Evolutionary conservation across 1,140 invertebrate genomes (phyloP), one percentile per base, ranked within the genome.

Genomic region (Caenorhabditis tropicalis): DNA sequence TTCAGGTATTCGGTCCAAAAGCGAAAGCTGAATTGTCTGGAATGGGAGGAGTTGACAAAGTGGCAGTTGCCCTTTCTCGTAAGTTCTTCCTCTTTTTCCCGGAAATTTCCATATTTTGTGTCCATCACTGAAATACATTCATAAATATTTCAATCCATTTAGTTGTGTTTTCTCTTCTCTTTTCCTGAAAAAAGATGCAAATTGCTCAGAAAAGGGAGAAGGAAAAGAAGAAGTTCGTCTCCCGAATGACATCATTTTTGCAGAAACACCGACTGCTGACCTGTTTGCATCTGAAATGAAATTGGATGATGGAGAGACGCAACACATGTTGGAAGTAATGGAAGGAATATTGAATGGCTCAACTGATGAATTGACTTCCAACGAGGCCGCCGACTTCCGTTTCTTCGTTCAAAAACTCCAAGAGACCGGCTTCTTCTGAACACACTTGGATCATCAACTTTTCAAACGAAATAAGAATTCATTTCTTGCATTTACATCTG

Each of bases 311-410:
- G 94, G 95, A 2, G 96, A 97, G 91, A 92, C 96, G 88, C 96
- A 96, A 90, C 96, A 97, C 91, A 93, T 98, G 85, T 94, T 96
- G 89, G 95, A 95, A 3, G 96, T 97, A 12, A 96, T 98, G 92
- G 95, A 97, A 94, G 96, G 96, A 0, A 96, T 98, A n/a, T 95
- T 97, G 90, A 96, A 96, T 89, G 96, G 96, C 4, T 96, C 97
- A 91, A 93, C 96, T 21, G 95, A 95, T 82, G 96, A 96, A 94
- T 93, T 98, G 49, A 96, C 96, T 91, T 96, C 95, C 12, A 93
- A 96, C 0, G 96, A 98, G 91, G 93, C 97, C 36, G 96, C 96
- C n/a, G 96, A 98, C 91, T 96, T 98, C 31, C 96, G 97, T 91
- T 98, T 98, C 93, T 98, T 98, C 93, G 93, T 97, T 84, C 96